Conservation (phyloP, 2,113 vertebrate genomes). For the Pedionomus torquatus region DNA sequence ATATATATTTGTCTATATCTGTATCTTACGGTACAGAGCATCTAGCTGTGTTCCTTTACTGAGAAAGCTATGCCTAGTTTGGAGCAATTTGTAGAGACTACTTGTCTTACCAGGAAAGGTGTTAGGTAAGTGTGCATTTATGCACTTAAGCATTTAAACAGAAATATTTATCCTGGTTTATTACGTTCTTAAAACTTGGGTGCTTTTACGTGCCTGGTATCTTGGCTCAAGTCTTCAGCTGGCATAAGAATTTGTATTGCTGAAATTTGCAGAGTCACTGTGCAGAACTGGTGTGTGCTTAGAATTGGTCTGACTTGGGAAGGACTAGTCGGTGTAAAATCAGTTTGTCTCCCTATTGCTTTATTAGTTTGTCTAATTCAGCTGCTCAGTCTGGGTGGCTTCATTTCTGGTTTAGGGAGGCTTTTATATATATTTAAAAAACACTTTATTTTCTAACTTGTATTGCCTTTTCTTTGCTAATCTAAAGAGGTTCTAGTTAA, state of each 20-base stretch:
- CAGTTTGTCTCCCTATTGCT: neutral
- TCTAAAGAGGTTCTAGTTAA: neutral
- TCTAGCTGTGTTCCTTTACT: neutral
- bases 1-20: neutral
- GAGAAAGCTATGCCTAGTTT: neutral
- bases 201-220: neutral
- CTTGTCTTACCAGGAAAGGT: neutral
- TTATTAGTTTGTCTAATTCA: neutral
- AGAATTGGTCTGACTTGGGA: neutral
- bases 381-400: neutral
- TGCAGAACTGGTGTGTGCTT: neutral
- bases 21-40: neutral
- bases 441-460: neutral
- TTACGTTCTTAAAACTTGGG: neutral
- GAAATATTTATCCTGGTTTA: neutral
- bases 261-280: constrained; percentile 10
- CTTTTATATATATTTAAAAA: no score
- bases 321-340: neutral
- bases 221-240: neutral
- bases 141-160: neutral
- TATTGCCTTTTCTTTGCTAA: neutral
- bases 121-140: neutral
- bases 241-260: neutral
- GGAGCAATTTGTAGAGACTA: neutral
- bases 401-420: neutral